Conservation (phyloP, 2,888 invertebrate species). For the Drosophila fulvimacula region DNA sequence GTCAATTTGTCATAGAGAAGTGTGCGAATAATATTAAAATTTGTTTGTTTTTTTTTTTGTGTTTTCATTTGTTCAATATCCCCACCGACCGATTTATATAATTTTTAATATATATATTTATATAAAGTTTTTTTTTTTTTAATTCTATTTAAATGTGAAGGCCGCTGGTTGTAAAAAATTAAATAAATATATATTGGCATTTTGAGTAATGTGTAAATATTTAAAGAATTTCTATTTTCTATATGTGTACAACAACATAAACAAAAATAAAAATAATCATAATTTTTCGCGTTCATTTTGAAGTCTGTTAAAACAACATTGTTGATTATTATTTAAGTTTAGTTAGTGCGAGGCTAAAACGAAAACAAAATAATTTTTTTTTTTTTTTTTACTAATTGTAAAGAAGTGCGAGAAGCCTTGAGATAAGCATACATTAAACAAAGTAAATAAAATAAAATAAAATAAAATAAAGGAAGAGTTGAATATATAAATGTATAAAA, state of each 20-base stretch:
- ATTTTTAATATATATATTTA: constrained; percentile 16
- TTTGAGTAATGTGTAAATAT: constrained; percentile 52
- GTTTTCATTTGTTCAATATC: constrained; percentile 50
- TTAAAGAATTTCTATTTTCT: constrained; percentile 43
- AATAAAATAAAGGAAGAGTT: not conserved
- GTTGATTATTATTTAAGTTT: constrained; percentile 85
- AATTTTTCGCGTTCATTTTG: constrained; percentile 62
- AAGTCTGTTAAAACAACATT: constrained; percentile 80
- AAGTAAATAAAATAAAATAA: too few relatives aligned
- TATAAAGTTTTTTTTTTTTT: constrained; percentile 15
- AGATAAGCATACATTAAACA: constrained; percentile 12
- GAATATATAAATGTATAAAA: constrained; percentile 26
- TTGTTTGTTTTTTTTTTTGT: constrained; percentile 39
- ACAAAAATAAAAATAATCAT: not conserved
- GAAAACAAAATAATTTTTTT: constrained; percentile 37
- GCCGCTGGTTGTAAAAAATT: constrained; percentile 45
- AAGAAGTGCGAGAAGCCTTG: constrained; percentile 19
- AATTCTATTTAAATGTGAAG: constrained; percentile 22
- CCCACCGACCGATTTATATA: constrained; percentile 72
- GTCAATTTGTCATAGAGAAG: constrained; percentile 3
- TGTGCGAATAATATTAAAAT: constrained; percentile 2
- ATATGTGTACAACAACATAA: constrained; percentile 47
- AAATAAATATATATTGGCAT: constrained; percentile 29
- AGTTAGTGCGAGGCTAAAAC: constrained; percentile 84
- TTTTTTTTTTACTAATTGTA: constrained; percentile 39